Evolutionary conservation across 2,888 invertebrate species (phyloP), one percentile per base, ranked within the genome.

Genomic region (Julus scanicus): DNA sequence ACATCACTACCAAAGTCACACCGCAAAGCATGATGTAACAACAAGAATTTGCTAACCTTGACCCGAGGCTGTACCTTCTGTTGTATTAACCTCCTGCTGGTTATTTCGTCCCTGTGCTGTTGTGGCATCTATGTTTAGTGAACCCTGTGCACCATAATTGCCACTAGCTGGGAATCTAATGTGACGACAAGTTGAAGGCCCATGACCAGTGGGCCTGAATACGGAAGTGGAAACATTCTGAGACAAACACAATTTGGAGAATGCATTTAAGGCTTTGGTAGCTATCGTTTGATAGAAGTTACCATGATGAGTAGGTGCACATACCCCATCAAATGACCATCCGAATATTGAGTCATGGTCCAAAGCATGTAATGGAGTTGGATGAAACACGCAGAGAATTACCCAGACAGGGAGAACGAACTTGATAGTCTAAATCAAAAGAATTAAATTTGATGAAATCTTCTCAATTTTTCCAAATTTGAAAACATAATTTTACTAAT

Each of bases 391-490:
- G 89, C 91, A 91, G 88, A 92, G 89, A 92, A 92, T 92, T 87
- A 91, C 91, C 92, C 92, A 92, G 86, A 92, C 91, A 1, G 92
- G 92, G 86, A 92, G 89, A 85, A 92, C 89, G 89, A 92, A 91
- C 90, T 92, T 92, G 53, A 92, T 88, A 84, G 92, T 90, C 93
- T 92, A 92, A 44, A 84, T 39, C 17, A 13, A 4, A 6, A 39
- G n/a, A 39, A 39, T 84, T 39, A 86, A 37, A 88, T 29, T 29
- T 29, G 85, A 87, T 83, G 11, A 39, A 84, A 71, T n/a, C 37
- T 84, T 20, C 5, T 3, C n/a, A 17, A 84, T 1, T 29, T 29
- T 29, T 1, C 29, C 29, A 29, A 29, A 29, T 29, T 29, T 29
- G 29, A 29, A 29, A 1, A 29, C 29, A 29, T 29, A 29, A 29